Evolutionary conservation across 2,888 invertebrate genomes (phyloP), one percentile per base, ranked within the genome.

Genomic region (Tenthredo amoena): DNA sequence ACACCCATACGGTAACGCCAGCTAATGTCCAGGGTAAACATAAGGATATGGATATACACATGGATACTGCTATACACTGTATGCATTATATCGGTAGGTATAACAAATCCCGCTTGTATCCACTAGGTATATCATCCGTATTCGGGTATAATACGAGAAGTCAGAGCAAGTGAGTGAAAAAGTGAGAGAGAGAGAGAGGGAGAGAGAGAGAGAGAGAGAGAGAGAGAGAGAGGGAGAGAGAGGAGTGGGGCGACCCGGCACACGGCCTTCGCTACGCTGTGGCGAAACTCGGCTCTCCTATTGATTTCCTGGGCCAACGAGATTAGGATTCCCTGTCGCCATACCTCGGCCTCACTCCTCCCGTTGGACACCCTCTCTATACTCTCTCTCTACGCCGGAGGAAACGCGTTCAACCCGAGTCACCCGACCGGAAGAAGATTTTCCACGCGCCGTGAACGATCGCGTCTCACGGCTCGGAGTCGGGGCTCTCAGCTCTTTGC

Each of bases 311-410:
- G 68, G 83, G 71, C 47, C 68, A 83, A 83, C 83, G 83, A 83
- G 65, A 83, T 83, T 83, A 83, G 83, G 83, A 83, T 83, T 83
- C 83, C 83, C 83, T 83, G 83, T 83, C 83, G 83, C 83, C 83
- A n/a, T 83, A 18, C 55, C 77, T 77, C 77, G 18, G 37, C 55
- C 50, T 55, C 81, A 50, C 62, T 26, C 81, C 40, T 81, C 34
- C 12, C 83, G 62, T 83, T 62, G 55, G 50, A 21, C 40, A 81
- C 81, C 81, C 81, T 81, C n/a, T 50, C 71, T 37, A 18, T 47
- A 15, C 15, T 15, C 34, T 34, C n/a, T 34, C 34, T 37, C 37
- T n/a, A 9, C n/a, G 50, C 12, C 5, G 62, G 81, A 81, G 81
- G 81, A 81, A 81, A 81, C 77, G 77, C 77, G 77, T 77, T 77